These are phyloP conservation scores for Micrastur ruficollis DNA, from an alignment of 2,797 vertebrate species.

Conservation along the genomic window DNA sequence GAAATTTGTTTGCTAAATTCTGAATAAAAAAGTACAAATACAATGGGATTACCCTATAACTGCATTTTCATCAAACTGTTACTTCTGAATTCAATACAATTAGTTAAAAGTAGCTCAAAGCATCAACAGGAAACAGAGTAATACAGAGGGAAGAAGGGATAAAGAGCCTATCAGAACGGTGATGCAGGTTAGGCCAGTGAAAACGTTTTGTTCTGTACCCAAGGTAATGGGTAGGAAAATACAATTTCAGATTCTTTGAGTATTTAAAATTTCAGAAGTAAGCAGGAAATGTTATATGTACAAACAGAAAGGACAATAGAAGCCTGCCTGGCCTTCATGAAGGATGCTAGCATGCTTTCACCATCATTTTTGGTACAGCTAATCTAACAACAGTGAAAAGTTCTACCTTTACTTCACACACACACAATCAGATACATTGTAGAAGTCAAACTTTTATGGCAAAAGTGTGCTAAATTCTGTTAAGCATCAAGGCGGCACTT, in stretches of 20 bases:
- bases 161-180: background rate
- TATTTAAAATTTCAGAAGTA: background rate
- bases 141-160: background rate
- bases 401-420: background rate
- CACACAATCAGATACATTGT: background rate
- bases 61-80: background rate
- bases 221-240: background rate
- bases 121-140: background rate
- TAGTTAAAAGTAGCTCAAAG: background rate
- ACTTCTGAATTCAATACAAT: background rate
- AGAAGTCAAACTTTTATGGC: background rate
- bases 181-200: background rate
- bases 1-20: background rate
- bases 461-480: background rate
- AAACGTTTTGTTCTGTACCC: background rate
- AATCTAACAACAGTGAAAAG: background rate
- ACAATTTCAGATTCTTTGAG: background rate
- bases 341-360: rapidly evolving
- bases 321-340: background rate
- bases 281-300: background rate
- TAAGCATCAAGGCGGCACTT: background rate
- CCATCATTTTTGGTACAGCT: background rate
- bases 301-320: background rate
- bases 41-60: background rate
- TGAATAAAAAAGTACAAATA: background rate